Evolutionary conservation across 2,888 invertebrate genomes (phyloP), one percentile per base, ranked within the genome.

Genomic region (Halictus quadricinctus): DNA sequence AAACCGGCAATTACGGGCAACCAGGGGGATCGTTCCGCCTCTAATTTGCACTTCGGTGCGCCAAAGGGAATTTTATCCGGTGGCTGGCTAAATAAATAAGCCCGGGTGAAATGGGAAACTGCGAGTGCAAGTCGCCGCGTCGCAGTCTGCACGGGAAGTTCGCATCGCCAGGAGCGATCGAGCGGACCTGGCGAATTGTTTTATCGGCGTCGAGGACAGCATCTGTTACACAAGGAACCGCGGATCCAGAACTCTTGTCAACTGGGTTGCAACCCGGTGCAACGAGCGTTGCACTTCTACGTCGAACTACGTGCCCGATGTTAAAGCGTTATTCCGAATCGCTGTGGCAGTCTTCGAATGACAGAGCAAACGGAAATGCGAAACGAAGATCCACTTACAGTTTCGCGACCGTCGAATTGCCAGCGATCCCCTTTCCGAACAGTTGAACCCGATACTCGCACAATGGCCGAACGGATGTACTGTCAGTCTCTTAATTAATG

Each of bases 381-480:
- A 21, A 60, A 41, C 21, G 46, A 46, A n/a, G 64, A 41, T 76
- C 76, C 76, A n/a, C 64, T 76, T 48, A 76, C 64, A 76, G 48
- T 48, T 66, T 76, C n/a, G 54, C 21, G n/a, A 54, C 54, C 54
- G n/a, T 10, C 21, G 21, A 54, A n/a, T 43, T 43, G 25, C 21
- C 5, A 41, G 13, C 60, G n/a, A 6, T 50, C 13, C 10, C 77
- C 36, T 73, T 54, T 50, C 6, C 0, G 29, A 29, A 25, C 64
- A 15, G 15, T 15, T 18, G 41, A 54, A 54, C 8, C 25, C 66
- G 72, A 79, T 72, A 58, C 79, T 79, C 54, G 21, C 21, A n/a
- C 3, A 54, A 10, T 54, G 54, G 54, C 21, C 21, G 21, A 10
- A 54, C 21, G 3, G 10, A 2, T n/a, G 10, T n/a, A 1, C n/a